phyloP scores from a whole-genome alignment of 2,888 invertebrate species.

The Rhopalosiphum nymphaeae region DNA sequence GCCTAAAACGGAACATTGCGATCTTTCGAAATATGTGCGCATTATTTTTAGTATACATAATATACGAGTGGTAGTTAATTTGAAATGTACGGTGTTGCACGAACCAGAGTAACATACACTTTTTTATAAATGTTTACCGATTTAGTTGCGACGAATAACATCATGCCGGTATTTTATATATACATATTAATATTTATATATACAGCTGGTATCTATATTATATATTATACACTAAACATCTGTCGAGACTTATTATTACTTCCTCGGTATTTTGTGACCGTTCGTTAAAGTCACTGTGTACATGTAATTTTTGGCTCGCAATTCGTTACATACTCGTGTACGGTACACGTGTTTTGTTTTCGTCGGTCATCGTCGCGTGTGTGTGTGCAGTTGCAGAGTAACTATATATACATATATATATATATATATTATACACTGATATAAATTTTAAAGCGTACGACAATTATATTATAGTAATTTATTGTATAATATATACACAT shows the following conservation, averaged over 20 bases:
- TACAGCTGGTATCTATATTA: not conserved
- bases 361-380: not conserved
- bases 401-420: not conserved
- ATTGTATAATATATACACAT: not conserved
- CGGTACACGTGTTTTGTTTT: not conserved
- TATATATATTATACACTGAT: not conserved
- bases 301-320: not conserved
- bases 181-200: not conserved
- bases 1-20: constrained; percentile 43
- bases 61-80: not conserved
- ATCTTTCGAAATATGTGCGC: not conserved
- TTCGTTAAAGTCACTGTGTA: constrained; percentile 39
- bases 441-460: not conserved
- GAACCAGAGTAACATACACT: not conserved
- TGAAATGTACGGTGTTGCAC: not conserved
- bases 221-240: not conserved
- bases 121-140: constrained; percentile 1
- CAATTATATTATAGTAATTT: not conserved
- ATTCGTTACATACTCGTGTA: not conserved
- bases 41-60: not conserved
- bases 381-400: not conserved
- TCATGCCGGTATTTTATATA: not conserved
- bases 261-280: constrained; percentile 27
- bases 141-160: constrained; percentile 5
- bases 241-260: not conserved